A percentile compares a stretch with the other conserved stretches of the same genome.
These are phyloP conservation scores for Oryzias celebensis DNA, from an alignment of 2,113 vertebrate species.

Conservation along the genomic window DNA sequence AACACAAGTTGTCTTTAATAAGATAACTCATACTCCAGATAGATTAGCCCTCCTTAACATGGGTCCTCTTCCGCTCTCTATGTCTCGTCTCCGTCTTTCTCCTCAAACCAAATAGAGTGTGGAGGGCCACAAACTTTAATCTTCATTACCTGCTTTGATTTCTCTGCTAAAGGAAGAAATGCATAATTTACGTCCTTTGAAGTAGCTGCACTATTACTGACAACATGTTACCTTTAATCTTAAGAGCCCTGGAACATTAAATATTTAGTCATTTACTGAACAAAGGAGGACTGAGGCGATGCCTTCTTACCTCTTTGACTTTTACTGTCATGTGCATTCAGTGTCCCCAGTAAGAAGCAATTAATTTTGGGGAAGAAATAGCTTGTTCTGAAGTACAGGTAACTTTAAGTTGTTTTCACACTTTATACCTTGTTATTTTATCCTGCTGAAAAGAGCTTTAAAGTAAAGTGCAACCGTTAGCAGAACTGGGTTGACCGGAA, in stretches of 20 bases:
- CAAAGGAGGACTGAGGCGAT: conserved; percentile 77
- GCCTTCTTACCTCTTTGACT: conserved; percentile 74
- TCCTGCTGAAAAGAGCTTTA: conserved; percentile 71
- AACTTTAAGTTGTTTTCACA: conserved; percentile 73
- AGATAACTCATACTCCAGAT: conserved; percentile 77
- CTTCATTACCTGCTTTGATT: conserved; percentile 84
- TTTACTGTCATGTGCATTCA: conserved; percentile 75
- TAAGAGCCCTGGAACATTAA: conserved; percentile 81
- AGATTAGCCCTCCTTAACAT: conserved; percentile 79
- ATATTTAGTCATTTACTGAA: conserved; percentile 82
- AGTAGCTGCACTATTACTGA: conserved; percentile 81
- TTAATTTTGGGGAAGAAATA: conserved; percentile 71
- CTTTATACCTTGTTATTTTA: conserved; percentile 72
- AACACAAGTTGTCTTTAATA: conserved; percentile 81
- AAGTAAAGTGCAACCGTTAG: conserved; percentile 79
- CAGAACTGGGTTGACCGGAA: conserved; percentile 75
- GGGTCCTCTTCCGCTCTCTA: conserved; percentile 57
- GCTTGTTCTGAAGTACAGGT: conserved; percentile 69
- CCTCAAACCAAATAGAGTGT: conserved; percentile 47
- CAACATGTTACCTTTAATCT: conserved; percentile 86
- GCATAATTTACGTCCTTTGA: conserved; percentile 84
- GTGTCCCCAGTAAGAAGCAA: conserved; percentile 77
- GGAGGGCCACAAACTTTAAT: conserved; percentile 78
- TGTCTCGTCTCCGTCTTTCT: conserved; percentile 51
- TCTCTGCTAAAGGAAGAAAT: conserved; percentile 82